Conservation (phyloP, 1,140 invertebrate species). For the Drosophila biarmipes region DNA sequence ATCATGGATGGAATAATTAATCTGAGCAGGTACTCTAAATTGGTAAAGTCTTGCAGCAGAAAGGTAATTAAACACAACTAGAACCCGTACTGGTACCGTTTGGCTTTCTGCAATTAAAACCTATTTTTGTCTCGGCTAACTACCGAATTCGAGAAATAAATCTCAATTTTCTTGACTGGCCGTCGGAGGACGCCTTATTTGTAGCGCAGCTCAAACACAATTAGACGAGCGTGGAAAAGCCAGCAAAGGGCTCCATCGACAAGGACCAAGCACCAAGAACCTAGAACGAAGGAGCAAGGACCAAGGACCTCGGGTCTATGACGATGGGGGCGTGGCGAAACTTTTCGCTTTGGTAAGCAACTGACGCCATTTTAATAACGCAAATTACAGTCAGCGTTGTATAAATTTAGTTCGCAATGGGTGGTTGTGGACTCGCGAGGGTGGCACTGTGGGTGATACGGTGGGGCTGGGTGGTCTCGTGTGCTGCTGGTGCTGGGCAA, state of each 20-base stretch:
- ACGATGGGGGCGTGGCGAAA: slow-evolving; percentile 22
- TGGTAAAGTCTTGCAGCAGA: no score
- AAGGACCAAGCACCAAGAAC: slow-evolving; percentile 10
- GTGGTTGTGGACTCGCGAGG: slow-evolving; percentile 10
- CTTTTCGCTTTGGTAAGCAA: slow-evolving; percentile 74
- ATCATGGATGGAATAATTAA: no score
- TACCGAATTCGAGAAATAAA: slow-evolving; percentile 34
- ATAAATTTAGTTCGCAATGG: slow-evolving; percentile 66
- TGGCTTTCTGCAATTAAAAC: slow-evolving; percentile 14
- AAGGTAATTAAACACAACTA: neutral
- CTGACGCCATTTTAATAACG: slow-evolving; percentile 80
- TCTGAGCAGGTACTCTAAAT: no score
- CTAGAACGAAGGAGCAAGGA: neutral
- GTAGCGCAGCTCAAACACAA: slow-evolving; percentile 55
- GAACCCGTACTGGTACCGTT: neutral
- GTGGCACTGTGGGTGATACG: slow-evolving; percentile 11
- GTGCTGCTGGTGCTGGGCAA: slow-evolving; percentile 35
- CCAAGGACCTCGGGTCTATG: slow-evolving; percentile 11
- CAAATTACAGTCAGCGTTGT: slow-evolving; percentile 73
- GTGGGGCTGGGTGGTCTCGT: slow-evolving; percentile 2
- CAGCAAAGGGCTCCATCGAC: slow-evolving; percentile 9
- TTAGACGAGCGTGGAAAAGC: slow-evolving; percentile 41
- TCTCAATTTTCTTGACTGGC: slow-evolving; percentile 32
- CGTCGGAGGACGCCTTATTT: slow-evolving; percentile 10
- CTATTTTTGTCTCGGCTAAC: slow-evolving; percentile 19